Conservation (phyloP, 2,888 invertebrate genomes). For the Tenthredo mesomela region DNA sequence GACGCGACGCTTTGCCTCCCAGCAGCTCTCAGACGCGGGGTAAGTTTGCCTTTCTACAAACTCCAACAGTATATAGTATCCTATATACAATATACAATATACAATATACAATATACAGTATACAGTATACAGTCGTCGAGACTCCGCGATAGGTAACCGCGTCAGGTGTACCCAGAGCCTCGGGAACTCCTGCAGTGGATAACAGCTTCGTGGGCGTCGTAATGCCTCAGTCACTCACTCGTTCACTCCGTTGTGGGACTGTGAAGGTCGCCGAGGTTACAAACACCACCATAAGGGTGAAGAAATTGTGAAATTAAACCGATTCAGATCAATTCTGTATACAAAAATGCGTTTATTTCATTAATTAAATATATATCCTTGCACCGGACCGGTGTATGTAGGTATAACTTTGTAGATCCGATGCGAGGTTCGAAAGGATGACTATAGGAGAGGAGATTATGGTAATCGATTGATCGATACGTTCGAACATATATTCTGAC, state of each 20-base stretch:
- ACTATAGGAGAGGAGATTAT: slow-evolving; percentile 35
- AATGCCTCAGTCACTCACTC: slow-evolving; percentile 48
- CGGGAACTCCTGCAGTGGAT: slow-evolving; percentile 41
- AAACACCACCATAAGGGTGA: neutral
- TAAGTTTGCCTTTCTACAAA: neutral
- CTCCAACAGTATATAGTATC: neutral
- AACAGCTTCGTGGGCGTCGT: slow-evolving; percentile 50
- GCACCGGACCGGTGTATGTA: neutral
- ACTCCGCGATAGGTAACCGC: slow-evolving; percentile 1
- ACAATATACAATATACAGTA: neutral
- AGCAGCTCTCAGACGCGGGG: slow-evolving; percentile 10
- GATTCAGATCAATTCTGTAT: neutral
- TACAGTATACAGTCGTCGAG: neutral
- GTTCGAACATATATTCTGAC: slow-evolving; percentile 25
- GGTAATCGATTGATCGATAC: slow-evolving; percentile 43
- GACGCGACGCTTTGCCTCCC: slow-evolving; percentile 25
- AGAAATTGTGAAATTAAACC: neutral
- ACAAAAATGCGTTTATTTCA: neutral
- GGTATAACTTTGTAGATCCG: neutral
- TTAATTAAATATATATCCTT: neutral
- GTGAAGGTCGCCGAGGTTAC: slow-evolving; percentile 33
- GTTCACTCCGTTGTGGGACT: slow-evolving; percentile 48
- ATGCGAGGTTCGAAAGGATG: neutral
- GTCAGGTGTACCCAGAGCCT: slow-evolving; percentile 46
- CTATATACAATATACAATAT: neutral